Evolutionary conservation across 2,113 vertebrate species (phyloP).

Genomic region (Xenopus laevis): DNA sequence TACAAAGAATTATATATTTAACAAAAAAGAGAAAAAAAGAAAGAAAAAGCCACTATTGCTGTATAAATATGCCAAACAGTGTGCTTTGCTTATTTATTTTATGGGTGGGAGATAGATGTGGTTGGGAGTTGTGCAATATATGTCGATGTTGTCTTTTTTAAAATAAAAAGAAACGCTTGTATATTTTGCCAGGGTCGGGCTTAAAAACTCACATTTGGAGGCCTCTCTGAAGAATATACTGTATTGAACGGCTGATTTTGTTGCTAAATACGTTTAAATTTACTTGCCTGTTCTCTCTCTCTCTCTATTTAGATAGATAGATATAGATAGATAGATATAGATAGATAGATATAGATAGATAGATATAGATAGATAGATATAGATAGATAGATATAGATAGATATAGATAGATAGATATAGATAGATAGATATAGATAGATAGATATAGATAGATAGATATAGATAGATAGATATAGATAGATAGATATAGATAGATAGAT

Average conservation of each 20-base stretch:
- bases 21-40: constrained; percentile 34
- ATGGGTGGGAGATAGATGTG: constrained; percentile 29
- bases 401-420: too few species aligned
- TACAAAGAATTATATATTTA: constrained; percentile 50
- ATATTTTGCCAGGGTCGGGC: constrained; percentile 17
- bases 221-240: constrained; percentile 40
- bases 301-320: too few species aligned
- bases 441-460: too few species aligned
- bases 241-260: constrained; percentile 46
- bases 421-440: too few species aligned
- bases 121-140: constrained; percentile 41
- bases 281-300: constrained; percentile 33
- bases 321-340: too few species aligned
- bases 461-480: too few species aligned
- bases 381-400: too few species aligned
- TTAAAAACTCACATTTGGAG: constrained; percentile 32
- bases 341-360: constrained; percentile 23
- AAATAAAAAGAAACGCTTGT: constrained; percentile 13
- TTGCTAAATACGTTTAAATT: constrained; percentile 38
- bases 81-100: constrained; percentile 43
- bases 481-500: too few species aligned
- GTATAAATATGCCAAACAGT: constrained; percentile 38
- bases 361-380: constrained; percentile 19
- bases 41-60: constrained; percentile 42
- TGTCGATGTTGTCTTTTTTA: constrained; percentile 30